Conservation (phyloP, 2,888 invertebrate species). For the Folsomia candida region DNA sequence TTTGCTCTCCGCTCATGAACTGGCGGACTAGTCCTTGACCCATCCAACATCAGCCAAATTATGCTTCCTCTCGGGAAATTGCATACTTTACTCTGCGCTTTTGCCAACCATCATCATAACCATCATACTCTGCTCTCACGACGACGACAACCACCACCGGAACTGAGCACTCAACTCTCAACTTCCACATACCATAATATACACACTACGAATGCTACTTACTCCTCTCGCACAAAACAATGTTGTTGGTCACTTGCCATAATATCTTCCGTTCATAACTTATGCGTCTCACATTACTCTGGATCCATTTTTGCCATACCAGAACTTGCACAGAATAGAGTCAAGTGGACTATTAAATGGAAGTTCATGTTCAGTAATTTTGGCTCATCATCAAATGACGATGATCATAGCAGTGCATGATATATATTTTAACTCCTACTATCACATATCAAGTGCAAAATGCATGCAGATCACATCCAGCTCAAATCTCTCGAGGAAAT, state of each 20-base stretch:
- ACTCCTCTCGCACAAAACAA: neutral
- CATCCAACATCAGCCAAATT: slow-evolving; percentile 13
- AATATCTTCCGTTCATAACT: neutral
- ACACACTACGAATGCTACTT: too few species aligned
- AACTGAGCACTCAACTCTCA: neutral
- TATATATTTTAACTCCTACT: too few species aligned
- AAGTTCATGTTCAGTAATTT: too few species aligned
- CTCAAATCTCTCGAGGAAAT: too few species aligned
- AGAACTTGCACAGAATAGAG: too few species aligned
- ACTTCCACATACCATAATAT: too few species aligned
- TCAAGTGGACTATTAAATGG: too few species aligned
- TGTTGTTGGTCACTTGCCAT: neutral
- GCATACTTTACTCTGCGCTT: neutral
- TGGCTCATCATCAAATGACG: too few species aligned
- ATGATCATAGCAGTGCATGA: too few species aligned
- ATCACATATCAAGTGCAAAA: neutral
- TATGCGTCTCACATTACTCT: neutral
- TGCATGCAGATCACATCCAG: neutral
- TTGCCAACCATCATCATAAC: too few species aligned
- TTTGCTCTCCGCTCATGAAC: neutral
- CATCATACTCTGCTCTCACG: too few species aligned
- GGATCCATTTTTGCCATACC: too few species aligned
- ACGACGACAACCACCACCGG: neutral
- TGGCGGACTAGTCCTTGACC: slow-evolving; percentile 50
- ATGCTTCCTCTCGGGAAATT: neutral